These are phyloP conservation scores for Darevskia nairensis DNA, from an alignment of 2,797 vertebrate species.

Conservation along the genomic window DNA sequence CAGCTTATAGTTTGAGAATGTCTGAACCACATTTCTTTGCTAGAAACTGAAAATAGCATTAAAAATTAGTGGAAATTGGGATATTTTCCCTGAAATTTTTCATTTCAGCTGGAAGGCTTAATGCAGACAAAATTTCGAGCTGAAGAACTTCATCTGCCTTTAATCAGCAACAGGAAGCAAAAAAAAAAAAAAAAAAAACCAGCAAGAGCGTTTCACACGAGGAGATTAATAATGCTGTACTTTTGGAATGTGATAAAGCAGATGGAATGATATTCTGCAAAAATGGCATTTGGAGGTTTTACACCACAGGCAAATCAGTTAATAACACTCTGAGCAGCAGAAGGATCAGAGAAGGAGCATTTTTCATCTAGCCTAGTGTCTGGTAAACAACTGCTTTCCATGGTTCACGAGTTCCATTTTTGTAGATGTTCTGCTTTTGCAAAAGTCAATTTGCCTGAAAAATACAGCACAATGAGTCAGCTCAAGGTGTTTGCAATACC, in stretches of 20 bases:
- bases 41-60: neutral
- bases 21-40: no score
- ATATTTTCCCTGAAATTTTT: neutral
- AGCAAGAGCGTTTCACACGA: conserved; percentile 9
- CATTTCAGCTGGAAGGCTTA: neutral
- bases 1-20: neutral
- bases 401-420: neutral
- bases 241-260: conserved; percentile 40
- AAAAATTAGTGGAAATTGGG: neutral
- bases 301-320: conserved; percentile 25
- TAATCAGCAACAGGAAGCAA: conserved; percentile 31
- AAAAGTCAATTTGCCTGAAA: conserved; percentile 39
- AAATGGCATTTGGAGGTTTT: conserved; percentile 22
- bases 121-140: conserved; percentile 8
- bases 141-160: conserved; percentile 10
- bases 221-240: conserved; percentile 23
- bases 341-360: conserved; percentile 5
- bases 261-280: conserved; percentile 20
- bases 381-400: conserved; percentile 18
- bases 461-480: neutral
- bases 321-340: neutral
- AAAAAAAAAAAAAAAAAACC: neutral
- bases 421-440: conserved; percentile 41
- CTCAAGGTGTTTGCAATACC: conserved; percentile 30
- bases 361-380: conserved; percentile 35